A percentile compares a stretch with the other conserved stretches of the same genome.
Evolutionary conservation across 2,888 invertebrate genomes (phyloP).

Genomic region (Cheiracanthium punctorium): DNA sequence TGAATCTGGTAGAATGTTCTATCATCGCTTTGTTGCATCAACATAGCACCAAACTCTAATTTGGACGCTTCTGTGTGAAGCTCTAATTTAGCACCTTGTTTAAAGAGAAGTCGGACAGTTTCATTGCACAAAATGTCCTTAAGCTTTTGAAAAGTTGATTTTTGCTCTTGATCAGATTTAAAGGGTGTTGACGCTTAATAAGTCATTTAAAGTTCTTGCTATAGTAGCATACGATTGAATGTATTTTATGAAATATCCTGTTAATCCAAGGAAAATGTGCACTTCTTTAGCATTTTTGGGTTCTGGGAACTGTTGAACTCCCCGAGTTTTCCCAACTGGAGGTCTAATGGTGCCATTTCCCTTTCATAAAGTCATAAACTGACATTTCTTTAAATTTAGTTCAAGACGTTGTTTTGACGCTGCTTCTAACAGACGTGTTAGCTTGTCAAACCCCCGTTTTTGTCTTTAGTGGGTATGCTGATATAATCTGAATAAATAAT

Average conservation of each 20-base stretch:
- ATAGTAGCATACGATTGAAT: neutral
- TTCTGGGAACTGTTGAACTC: neutral
- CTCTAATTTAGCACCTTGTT: neutral
- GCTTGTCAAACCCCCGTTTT: neutral
- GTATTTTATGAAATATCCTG: neutral
- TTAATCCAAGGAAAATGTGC: conserved; percentile 5
- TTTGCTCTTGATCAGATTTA: neutral
- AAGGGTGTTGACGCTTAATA: conserved; percentile 2
- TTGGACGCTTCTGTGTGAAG: neutral
- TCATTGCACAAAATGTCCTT: neutral
- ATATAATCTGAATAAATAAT: conserved; percentile 27
- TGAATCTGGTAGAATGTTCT: conserved; percentile 13
- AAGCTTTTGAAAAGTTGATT: neutral
- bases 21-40: conserved; percentile 17
- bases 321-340: neutral
- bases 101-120: neutral
- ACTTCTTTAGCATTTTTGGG: conserved; percentile 9
- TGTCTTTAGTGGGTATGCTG: neutral
- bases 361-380: neutral
- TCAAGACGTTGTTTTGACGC: neutral
- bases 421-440: neutral
- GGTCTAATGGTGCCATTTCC: neutral
- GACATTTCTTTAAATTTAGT: conserved; percentile 22
- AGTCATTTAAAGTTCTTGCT: neutral
- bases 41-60: neutral